A percentile compares a stretch with the other conserved stretches of the same genome.
Evolutionary conservation across 23 tunicate genomes (phyloP).

Genomic region (Clavelina lepadiformis): DNA sequence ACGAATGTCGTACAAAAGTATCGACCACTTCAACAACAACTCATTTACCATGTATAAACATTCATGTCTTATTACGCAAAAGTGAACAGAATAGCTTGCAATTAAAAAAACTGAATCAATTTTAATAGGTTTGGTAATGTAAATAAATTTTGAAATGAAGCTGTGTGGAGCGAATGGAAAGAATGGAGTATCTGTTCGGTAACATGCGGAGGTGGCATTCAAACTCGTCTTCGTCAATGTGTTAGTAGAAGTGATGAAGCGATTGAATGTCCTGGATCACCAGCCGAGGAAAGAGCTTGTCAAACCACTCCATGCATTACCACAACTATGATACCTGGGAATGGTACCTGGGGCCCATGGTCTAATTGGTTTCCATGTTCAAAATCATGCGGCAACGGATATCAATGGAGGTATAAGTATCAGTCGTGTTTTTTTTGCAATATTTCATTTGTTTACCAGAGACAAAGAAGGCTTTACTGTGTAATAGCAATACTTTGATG

Average conservation of each 20-base stretch:
- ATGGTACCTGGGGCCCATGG: constrained; percentile 30
- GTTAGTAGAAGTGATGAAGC: neutral
- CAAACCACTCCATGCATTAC: neutral
- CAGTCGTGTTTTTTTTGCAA: too few relatives aligned
- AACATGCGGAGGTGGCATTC: constrained; percentile 26
- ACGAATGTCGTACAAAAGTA: constrained; percentile 10
- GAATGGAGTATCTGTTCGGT: constrained; percentile 33
- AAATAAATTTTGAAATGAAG: too few relatives aligned
- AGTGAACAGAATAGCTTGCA: too few relatives aligned
- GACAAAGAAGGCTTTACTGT: too few relatives aligned
- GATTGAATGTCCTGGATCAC: neutral
- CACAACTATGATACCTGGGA: neutral
- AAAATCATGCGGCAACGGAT: constrained; percentile 28
- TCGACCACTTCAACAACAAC: neutral
- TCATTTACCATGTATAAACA: too few relatives aligned
- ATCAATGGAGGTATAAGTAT: constrained; percentile 32
- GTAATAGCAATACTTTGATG: too few relatives aligned
- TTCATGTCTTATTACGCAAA: too few relatives aligned
- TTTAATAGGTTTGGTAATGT: too few relatives aligned
- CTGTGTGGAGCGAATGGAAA: constrained; percentile 28
- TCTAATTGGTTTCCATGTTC: constrained; percentile 20
- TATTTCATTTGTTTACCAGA: too few relatives aligned
- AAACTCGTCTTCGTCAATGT: constrained; percentile 15
- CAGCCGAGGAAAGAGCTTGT: neutral
- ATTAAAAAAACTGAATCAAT: too few relatives aligned